These are phyloP conservation scores for Montifringilla adamsi DNA, from an alignment of 2,113 vertebrate species.

Conservation along the genomic window DNA sequence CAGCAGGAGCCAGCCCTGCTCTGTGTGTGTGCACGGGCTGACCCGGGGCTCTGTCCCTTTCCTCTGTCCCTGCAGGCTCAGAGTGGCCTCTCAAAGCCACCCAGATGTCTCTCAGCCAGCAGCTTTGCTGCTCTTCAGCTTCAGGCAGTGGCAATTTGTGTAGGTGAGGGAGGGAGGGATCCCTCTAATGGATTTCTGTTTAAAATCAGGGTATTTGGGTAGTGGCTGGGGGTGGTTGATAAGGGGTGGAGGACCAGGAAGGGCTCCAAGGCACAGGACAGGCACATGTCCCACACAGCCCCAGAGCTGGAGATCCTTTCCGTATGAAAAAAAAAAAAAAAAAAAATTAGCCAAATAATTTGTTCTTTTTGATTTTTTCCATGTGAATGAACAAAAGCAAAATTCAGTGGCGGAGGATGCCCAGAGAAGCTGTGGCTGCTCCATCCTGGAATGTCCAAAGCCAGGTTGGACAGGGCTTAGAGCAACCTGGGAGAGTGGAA, in stretches of 20 bases:
- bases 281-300: not conserved
- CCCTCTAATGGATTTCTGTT: not conserved
- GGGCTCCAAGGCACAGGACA: not conserved
- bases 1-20: not conserved
- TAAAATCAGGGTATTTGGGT: not conserved
- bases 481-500: accelerated
- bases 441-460: not conserved
- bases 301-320: not conserved
- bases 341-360: not conserved
- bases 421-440: not conserved
- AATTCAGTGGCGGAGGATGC: not conserved
- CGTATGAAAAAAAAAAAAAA: not conserved
- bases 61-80: not conserved
- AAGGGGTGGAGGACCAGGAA: not conserved
- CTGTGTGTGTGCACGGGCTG: not conserved
- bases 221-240: not conserved
- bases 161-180: not conserved
- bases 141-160: not conserved
- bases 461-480: not conserved
- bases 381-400: not conserved
- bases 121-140: not conserved
- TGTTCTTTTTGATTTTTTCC: not conserved
- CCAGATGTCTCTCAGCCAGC: not conserved
- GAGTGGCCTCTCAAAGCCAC: not conserved
- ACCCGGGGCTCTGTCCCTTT: not conserved